A percentile compares a stretch with the other conserved stretches of the same genome.
These are phyloP conservation scores for Alauda arvensis DNA, from an alignment of 2,797 vertebrate species.

Conservation along the genomic window DNA sequence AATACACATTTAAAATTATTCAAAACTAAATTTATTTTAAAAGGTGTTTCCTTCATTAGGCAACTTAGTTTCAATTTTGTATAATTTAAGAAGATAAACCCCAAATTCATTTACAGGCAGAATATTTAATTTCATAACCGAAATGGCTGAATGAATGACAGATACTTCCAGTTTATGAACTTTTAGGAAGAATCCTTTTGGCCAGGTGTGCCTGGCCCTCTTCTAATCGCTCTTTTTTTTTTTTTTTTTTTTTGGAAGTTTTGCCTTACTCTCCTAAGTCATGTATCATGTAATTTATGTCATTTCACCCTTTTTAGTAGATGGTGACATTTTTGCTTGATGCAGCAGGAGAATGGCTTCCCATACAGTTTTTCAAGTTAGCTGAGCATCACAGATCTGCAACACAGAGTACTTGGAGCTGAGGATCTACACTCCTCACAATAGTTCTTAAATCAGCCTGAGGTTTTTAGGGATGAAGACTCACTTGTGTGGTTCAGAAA, in stretches of 20 bases:
- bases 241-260: neutral
- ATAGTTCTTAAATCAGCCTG: neutral
- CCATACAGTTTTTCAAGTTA: neutral
- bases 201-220: neutral
- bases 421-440: neutral
- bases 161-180: neutral
- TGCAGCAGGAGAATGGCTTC: neutral
- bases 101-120: neutral
- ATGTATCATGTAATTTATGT: neutral
- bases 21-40: neutral
- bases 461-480: neutral
- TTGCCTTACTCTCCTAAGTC: neutral
- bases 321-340: neutral
- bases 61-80: neutral
- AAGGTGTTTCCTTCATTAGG: neutral
- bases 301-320: neutral
- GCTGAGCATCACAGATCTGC: neutral
- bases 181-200: neutral
- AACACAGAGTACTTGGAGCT: neutral
- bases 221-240: neutral
- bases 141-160: neutral
- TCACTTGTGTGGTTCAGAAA: neutral
- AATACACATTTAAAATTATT: neutral
- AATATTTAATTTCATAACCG: neutral
- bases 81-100: neutral